A percentile compares a stretch with the other conserved stretches of the same genome.
These are phyloP conservation scores for Saxidomus purpurata DNA, from an alignment of 1,140 invertebrate species.

Conservation along the genomic window DNA sequence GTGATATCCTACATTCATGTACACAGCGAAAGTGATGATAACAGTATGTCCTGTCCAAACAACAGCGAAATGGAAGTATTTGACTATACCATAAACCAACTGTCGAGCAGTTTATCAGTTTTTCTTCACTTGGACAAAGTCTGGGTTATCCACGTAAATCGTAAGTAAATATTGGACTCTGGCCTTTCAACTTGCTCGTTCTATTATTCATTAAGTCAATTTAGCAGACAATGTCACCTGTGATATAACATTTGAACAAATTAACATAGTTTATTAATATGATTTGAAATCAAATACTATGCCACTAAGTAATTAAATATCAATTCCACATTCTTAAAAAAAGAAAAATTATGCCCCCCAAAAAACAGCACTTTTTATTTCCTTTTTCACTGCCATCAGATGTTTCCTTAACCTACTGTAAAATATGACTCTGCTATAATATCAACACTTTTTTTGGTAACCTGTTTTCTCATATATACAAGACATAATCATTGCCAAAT, in stretches of 20 bases:
- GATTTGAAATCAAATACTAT: neutral
- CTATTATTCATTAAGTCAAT: conserved; percentile 21
- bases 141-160: conserved; percentile 23
- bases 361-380: no score
- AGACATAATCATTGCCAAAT: neutral
- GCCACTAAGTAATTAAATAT: no score
- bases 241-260: conserved; percentile 26
- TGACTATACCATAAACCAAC: conserved; percentile 7
- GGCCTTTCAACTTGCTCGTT: neutral
- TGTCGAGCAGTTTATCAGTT: neutral
- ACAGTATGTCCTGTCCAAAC: neutral
- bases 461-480: no score
- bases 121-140: neutral
- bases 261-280: neutral
- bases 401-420: no score
- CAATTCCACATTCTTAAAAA: no score
- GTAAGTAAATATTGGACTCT: conserved; percentile 9
- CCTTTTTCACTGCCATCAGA: no score
- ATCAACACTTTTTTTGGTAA: no score
- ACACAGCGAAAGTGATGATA: conserved; percentile 10
- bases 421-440: no score
- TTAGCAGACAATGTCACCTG: neutral
- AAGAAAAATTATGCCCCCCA: no score
- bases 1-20: conserved; percentile 13
- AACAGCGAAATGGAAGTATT: conserved; percentile 24